A percentile compares a stretch with the other conserved stretches of the same genome.
Conservation (phyloP, 92 coral and sea anemone genomes). For the Epizoanthus fatuus region DNA sequence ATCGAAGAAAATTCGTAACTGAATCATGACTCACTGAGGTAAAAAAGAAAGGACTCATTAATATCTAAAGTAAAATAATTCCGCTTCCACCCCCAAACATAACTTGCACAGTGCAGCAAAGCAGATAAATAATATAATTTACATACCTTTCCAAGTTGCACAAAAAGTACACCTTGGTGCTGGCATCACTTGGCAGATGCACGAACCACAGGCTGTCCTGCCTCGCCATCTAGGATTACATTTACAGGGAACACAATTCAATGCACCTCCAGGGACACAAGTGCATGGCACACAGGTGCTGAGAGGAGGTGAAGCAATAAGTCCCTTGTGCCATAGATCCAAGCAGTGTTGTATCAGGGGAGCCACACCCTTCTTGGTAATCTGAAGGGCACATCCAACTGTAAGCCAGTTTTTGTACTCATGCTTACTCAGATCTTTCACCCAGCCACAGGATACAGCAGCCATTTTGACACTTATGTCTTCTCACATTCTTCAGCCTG, state of each 20-base stretch:
- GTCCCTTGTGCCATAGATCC: constrained; percentile 9
- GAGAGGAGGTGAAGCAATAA: background rate
- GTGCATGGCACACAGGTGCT: constrained; percentile 8
- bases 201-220: background rate
- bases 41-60: too few relatives aligned
- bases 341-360: background rate
- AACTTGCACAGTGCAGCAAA: too few relatives aligned
- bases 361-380: constrained; percentile 4
- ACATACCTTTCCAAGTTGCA: too few relatives aligned
- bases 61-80: too few relatives aligned
- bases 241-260: constrained; percentile 2
- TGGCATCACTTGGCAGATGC: background rate
- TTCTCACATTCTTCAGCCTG: background rate
- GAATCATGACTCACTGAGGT: too few relatives aligned
- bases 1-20: too few relatives aligned
- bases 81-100: too few relatives aligned
- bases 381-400: background rate
- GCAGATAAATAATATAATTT: too few relatives aligned
- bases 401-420: constrained; percentile 24
- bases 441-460: background rate
- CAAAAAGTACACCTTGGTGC: too few relatives aligned
- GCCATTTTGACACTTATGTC: background rate
- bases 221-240: background rate
- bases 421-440: background rate
- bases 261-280: background rate